Evolutionary conservation across 2,113 vertebrate genomes (phyloP).

Genomic region (Sminthopsis crassicaudata): DNA sequence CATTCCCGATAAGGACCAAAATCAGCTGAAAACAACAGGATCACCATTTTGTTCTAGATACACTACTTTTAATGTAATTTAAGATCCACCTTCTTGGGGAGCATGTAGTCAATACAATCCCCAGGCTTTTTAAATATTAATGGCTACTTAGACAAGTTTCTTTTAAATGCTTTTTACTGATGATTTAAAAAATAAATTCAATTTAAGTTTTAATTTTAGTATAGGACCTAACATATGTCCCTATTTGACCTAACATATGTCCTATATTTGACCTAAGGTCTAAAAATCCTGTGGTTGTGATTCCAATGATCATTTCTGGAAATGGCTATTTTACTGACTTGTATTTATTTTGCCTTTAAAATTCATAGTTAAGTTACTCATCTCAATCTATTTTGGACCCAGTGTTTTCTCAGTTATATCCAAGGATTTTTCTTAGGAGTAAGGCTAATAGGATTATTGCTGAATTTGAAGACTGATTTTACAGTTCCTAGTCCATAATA

Average conservation of each 20-base stretch:
- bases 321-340: neutral
- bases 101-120: neutral
- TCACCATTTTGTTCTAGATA: neutral
- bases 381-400: neutral
- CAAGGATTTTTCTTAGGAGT: neutral
- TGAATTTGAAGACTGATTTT: neutral
- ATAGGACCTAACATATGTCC: neutral
- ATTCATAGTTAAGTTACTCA: neutral
- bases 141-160: neutral
- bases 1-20: neutral
- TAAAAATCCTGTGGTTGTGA: neutral
- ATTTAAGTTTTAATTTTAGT: neutral
- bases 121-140: neutral
- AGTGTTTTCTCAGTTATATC: neutral
- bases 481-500: neutral
- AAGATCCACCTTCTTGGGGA: neutral
- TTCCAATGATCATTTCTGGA: neutral
- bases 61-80: neutral
- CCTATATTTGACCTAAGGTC: neutral
- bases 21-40: neutral
- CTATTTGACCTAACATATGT: neutral
- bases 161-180: neutral
- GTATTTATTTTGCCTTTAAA: neutral
- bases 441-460: neutral
- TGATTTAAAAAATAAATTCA: neutral